Conservation (phyloP, 2,888 invertebrate species). For the Clunio marinus region DNA sequence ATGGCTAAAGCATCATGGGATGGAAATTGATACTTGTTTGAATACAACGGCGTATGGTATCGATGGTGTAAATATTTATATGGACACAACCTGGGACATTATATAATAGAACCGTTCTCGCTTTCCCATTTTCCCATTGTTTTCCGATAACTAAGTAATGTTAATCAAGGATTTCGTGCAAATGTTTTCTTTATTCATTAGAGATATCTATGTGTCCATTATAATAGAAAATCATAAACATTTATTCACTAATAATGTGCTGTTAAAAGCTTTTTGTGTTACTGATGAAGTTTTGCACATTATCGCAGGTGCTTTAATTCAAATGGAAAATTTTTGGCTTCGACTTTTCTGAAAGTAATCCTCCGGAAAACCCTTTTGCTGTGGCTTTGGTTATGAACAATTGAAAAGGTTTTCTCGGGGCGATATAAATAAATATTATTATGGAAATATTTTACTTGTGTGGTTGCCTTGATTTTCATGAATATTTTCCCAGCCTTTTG, state of each 20-base stretch:
- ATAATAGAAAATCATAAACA: slow-evolving; percentile 5
- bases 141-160: too few relatives aligned
- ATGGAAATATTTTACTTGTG: too few relatives aligned
- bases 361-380: too few relatives aligned
- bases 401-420: too few relatives aligned
- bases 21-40: slow-evolving; percentile 4
- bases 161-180: slow-evolving; percentile 2
- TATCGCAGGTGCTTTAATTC: slow-evolving; percentile 2
- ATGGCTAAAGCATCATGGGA: not conserved
- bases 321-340: not conserved
- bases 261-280: slow-evolving; percentile 3
- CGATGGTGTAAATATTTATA: slow-evolving; percentile 7
- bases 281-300: not conserved
- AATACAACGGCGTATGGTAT: not conserved
- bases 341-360: not conserved
- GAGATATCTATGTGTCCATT: too few relatives aligned
- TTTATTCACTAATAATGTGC: not conserved
- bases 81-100: not conserved
- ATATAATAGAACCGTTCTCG: slow-evolving; percentile 6
- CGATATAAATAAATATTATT: too few relatives aligned
- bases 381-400: too few relatives aligned
- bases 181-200: slow-evolving; percentile 7
- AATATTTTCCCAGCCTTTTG: too few relatives aligned
- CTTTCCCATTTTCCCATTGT: too few relatives aligned
- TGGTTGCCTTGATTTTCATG: too few relatives aligned